Evolutionary conservation across 2,113 vertebrate genomes (phyloP).

Genomic region (Pterocles orientalis): DNA sequence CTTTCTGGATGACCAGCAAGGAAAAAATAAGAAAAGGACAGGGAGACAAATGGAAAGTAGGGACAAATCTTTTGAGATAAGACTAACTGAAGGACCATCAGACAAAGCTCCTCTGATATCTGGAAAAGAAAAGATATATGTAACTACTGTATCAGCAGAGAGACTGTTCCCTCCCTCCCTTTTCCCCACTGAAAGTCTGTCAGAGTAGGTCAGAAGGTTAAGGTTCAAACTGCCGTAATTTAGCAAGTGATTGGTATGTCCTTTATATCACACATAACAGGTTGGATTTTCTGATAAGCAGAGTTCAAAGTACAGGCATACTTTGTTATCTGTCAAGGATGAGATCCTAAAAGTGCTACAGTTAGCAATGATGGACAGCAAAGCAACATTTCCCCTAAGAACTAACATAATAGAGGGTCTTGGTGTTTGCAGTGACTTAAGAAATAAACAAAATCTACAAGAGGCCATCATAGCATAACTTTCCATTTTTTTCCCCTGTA

Average conservation of each 20-base stretch:
- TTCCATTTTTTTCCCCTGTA: background rate
- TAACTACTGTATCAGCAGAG: background rate
- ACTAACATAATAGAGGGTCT: background rate
- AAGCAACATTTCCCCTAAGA: background rate
- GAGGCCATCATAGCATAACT: background rate
- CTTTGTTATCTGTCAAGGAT: conserved; percentile 1
- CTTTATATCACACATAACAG: conserved; percentile 34
- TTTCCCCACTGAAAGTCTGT: background rate
- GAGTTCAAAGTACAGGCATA: conserved; percentile 62
- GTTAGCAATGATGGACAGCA: background rate
- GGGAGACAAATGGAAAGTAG: background rate
- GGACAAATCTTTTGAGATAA: background rate
- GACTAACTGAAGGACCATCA: background rate
- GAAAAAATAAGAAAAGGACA: background rate
- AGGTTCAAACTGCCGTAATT: conserved; percentile 39
- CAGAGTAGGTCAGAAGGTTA: conserved; percentile 4
- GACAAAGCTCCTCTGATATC: background rate
- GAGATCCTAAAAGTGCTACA: background rate
- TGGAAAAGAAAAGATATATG: background rate
- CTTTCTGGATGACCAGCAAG: background rate
- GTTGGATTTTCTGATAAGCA: conserved; percentile 54
- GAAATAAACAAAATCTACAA: background rate
- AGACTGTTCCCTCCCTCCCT: background rate
- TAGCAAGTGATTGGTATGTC: conserved; percentile 34
- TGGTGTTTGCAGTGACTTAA: background rate